A percentile compares a stretch with the other conserved stretches of the same genome.
These are phyloP conservation scores for Calliscelio sp. DNA, from an alignment of 2,888 invertebrate species.

Conservation along the genomic window DNA sequence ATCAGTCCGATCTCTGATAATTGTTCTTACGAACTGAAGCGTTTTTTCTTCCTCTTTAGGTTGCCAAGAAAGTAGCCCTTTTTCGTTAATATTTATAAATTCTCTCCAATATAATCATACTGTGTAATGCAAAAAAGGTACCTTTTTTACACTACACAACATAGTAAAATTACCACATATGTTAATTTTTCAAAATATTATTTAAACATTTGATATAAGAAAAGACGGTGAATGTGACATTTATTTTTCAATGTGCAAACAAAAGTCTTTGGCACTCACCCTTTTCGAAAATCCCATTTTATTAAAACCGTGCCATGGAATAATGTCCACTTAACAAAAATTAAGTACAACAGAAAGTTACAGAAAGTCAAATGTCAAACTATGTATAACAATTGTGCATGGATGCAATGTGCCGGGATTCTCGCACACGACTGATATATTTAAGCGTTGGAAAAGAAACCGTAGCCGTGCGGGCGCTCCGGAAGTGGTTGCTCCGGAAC, in stretches of 20 bases:
- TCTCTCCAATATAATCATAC: too few species aligned
- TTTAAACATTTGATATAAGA: too few species aligned
- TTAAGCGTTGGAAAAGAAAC: slow-evolving; percentile 78
- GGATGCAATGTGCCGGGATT: slow-evolving; percentile 63
- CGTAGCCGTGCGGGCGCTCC: slow-evolving; percentile 82
- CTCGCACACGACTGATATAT: slow-evolving; percentile 68
- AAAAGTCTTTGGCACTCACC: slow-evolving; percentile 28
- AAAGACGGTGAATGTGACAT: too few species aligned
- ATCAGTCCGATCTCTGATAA: slow-evolving; percentile 55
- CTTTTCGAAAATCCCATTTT: slow-evolving; percentile 62
- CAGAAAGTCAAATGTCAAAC: slow-evolving; percentile 10
- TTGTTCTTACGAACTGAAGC: slow-evolving; percentile 47
- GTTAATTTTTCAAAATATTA: too few species aligned
- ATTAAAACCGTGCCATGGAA: slow-evolving; percentile 13
- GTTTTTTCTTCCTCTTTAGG: too few species aligned
- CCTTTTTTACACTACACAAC: too few species aligned
- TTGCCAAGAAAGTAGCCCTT: too few species aligned
- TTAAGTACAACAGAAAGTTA: neutral
- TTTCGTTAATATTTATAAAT: too few species aligned
- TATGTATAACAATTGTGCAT: slow-evolving; percentile 50
- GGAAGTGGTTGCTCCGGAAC: slow-evolving; percentile 85
- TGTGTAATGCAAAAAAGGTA: too few species aligned
- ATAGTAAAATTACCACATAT: too few species aligned
- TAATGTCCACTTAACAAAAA: neutral
- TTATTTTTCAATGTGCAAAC: too few species aligned